Percentiles rank a stretch among this genome's conserved stretches.
Evolutionary conservation across 2,113 vertebrate genomes (phyloP).

Genomic region (Stegastes partitus): DNA sequence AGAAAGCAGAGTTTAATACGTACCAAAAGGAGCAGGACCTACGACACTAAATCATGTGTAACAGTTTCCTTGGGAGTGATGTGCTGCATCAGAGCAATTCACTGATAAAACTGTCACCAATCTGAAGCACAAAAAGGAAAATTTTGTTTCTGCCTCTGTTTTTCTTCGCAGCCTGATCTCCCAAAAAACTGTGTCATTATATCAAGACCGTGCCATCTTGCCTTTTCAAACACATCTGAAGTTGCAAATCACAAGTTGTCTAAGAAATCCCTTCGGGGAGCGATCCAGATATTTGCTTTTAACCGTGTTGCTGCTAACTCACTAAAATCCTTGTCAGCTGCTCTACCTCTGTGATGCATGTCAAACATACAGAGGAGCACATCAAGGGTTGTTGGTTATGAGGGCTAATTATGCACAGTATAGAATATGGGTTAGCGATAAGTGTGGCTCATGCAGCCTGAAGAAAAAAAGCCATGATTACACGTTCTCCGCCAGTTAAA

Average conservation of each 20-base stretch:
- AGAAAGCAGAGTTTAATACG: slow-evolving; percentile 28
- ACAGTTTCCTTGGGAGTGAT: slow-evolving; percentile 24
- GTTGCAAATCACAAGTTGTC: slow-evolving; percentile 37
- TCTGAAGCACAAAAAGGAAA: slow-evolving; percentile 23
- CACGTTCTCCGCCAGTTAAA: slow-evolving; percentile 11
- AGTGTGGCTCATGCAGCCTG: slow-evolving; percentile 29
- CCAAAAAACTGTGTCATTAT: slow-evolving; percentile 55
- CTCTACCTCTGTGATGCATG: slow-evolving; percentile 37
- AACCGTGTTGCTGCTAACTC: slow-evolving; percentile 36
- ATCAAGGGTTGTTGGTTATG: slow-evolving; percentile 51
- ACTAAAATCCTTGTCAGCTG: slow-evolving; percentile 41
- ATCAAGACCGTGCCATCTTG: slow-evolving; percentile 41
- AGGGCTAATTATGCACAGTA: slow-evolving; percentile 59
- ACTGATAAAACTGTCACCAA: slow-evolving; percentile 47
- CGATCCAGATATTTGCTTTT: slow-evolving; percentile 61
- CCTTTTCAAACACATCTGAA: slow-evolving; percentile 62
- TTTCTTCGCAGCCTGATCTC: slow-evolving; percentile 48
- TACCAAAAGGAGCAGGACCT: neutral
- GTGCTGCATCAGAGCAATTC: slow-evolving; percentile 16
- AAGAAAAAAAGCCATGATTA: slow-evolving; percentile 36
- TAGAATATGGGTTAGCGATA: slow-evolving; percentile 47
- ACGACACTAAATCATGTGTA: slow-evolving; percentile 31
- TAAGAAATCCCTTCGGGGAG: slow-evolving; percentile 50
- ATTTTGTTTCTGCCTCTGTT: slow-evolving; percentile 13
- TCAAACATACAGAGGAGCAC: slow-evolving; percentile 47